Evolutionary conservation across 1,140 invertebrate species (phyloP).

Genomic region (Acarapis woodi): DNA sequence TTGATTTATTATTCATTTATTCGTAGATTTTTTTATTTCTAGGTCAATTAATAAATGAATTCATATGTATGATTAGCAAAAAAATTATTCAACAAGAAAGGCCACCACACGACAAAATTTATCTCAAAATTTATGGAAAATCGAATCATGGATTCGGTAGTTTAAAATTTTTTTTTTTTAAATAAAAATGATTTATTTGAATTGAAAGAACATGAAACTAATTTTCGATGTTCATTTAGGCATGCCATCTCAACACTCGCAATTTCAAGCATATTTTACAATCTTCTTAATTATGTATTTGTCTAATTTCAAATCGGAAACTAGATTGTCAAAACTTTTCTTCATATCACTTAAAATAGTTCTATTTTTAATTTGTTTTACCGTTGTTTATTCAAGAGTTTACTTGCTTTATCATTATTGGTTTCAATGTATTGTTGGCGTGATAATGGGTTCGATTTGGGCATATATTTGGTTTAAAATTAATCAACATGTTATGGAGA

Average conservation of each 20-base stretch:
- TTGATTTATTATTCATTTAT: neutral
- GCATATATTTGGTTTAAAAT: neutral
- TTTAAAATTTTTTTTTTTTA: too few relatives aligned
- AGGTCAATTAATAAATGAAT: neutral
- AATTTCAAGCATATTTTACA: neutral
- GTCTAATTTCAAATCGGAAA: neutral
- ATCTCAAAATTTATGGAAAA: too few relatives aligned
- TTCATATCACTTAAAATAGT: neutral
- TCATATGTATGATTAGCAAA: neutral
- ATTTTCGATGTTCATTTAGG: too few relatives aligned
- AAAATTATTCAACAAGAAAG: neutral
- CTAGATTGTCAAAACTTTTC: neutral
- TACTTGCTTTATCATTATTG: neutral
- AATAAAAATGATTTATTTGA: too few relatives aligned
- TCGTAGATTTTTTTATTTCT: neutral
- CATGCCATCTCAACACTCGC: neutral
- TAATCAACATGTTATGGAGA: too few relatives aligned
- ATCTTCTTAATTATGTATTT: neutral
- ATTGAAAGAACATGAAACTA: too few relatives aligned
- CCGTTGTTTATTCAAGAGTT: too few relatives aligned
- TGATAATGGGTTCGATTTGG: neutral
- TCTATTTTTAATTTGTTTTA: too few relatives aligned
- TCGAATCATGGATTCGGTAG: neutral
- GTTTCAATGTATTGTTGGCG: neutral
- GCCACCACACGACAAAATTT: too few relatives aligned